Conservation (phyloP, 37 sponge, comb jelly and placozoan species). For the Ianthella basta region DNA sequence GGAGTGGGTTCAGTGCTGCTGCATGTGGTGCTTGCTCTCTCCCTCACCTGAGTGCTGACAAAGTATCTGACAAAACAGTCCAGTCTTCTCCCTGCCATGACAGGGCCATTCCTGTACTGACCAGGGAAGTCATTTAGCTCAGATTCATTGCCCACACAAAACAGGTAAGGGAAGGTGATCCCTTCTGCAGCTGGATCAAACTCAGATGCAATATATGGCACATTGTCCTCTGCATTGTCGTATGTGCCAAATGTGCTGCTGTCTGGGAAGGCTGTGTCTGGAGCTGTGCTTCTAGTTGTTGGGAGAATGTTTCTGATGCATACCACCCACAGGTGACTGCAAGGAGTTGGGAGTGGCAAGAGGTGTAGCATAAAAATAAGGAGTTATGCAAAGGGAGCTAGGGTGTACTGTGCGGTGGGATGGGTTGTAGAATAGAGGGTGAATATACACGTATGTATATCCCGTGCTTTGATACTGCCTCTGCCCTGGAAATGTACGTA, state of each 20-base stretch:
- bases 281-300: neutral
- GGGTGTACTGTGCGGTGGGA: no score
- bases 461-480: no score
- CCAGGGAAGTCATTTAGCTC: neutral
- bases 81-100: neutral
- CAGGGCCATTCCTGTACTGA: neutral
- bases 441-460: no score
- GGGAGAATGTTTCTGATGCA: neutral
- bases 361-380: no score
- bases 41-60: neutral
- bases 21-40: no score
- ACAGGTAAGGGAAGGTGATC: neutral
- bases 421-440: no score
- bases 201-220: conserved; percentile 14
- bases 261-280: conserved; percentile 13
- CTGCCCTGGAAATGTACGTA: no score
- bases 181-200: neutral
- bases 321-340: conserved; percentile 21
- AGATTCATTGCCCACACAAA: neutral
- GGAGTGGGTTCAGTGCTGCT: no score
- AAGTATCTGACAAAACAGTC: conserved; percentile 14
- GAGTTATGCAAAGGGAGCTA: no score
- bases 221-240: neutral
- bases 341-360: neutral
- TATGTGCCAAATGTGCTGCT: conserved; percentile 9